Base-by-base conservation (phyloP, 2,113 vertebrate species). In the Bos javanicus region DNA sequence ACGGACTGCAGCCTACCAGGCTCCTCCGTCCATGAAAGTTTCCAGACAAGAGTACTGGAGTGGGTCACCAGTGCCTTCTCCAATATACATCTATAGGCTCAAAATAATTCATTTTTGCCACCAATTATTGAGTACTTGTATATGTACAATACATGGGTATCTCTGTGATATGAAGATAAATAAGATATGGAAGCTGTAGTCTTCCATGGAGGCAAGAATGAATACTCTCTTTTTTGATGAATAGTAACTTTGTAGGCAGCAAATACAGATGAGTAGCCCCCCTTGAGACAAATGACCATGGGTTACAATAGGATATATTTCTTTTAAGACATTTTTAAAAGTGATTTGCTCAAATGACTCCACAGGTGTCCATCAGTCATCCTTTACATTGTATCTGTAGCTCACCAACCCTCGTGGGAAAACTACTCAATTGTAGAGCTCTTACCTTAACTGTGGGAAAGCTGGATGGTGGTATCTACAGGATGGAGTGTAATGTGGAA, bases 191-290 rank as follows among this genome's bases (percentile, higher is more conserved):
- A 59, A 84, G 10, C 28, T 74, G 10, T 74, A 74, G 67, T 25
- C 36, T 12, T 39, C n/a, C 67, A 74, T 23, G 67, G 39, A 74
- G 67, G 19, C 67, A 74, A 74, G 67, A 74, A 74, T 74, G 36
- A 74, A 39, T 23, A 48, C 16, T 95, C 56, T 94, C 26, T 91
- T 96, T 97, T 94, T 43, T 96, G 78, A 87, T 89, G 56, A 93
- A 89, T 88, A 94, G 81, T 90, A 71, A 91, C 52, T 90, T 95
- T 89, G n/a, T 93, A 80, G 60, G n/a, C 30, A 74, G 26, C 84
- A 59, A 95, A 90, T 95, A 83, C 56, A 94, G 33, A 96, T 81
- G 39, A 12, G 54, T 56, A 84, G 60, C 71, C 26, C 86, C 86
- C 81, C 28, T 83, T 83, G 67, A 86, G 80, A 59, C 50, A 78